Evolutionary conservation across 53 echinoderm and acorn worm species (phyloP), one percentile per base, ranked within the genome.

Genomic region (Luidia sarsii): DNA sequence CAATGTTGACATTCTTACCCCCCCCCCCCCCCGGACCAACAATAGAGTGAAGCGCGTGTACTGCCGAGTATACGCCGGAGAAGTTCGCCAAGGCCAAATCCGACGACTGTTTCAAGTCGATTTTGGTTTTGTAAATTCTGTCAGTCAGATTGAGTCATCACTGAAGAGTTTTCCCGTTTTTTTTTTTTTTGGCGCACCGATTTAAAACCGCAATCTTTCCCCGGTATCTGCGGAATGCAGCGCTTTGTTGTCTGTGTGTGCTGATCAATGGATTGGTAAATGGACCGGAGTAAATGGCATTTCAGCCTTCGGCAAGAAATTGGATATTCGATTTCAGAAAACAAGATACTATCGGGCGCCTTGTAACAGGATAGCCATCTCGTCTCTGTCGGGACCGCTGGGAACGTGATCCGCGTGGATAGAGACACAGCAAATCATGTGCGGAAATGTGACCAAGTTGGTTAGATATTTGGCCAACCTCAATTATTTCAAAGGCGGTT

Each of bases 171-270:
- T 29, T 59, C 15, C 13, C 35, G 67, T 1, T 67, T 37, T 22
- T 9, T 65, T 41, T 65, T 37, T n/a, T 15, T 7, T 67, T 4
- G 7, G 18, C n/a, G 22, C 5, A 5, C 4, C 4, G 41, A n/a
- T 21, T 67, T 21, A 45, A 77, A 77, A 45, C 60, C 77, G 30
- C 77, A 77, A 61, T 59, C 14, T 59, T 77, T 59, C 57, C 75
- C 77, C 45, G 48, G 59, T 33, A 77, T 77, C 30, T 45, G 15
- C 31, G 22, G 45, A 46, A 59, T 77, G 61, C 29, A 46, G 30
- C 45, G 15, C 15, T 45, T 41, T 19, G 39, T 18, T 7, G 7
- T 33, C 28, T 33, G 77, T 41, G 41, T 41, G 77, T 77, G 59
- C 32, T 45, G 10, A 61, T 8, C 39, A 15, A 5, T 29, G 27